Evolutionary conservation across 2,113 vertebrate genomes (phyloP).

Genomic region (Psilopogon haemacephalus): DNA sequence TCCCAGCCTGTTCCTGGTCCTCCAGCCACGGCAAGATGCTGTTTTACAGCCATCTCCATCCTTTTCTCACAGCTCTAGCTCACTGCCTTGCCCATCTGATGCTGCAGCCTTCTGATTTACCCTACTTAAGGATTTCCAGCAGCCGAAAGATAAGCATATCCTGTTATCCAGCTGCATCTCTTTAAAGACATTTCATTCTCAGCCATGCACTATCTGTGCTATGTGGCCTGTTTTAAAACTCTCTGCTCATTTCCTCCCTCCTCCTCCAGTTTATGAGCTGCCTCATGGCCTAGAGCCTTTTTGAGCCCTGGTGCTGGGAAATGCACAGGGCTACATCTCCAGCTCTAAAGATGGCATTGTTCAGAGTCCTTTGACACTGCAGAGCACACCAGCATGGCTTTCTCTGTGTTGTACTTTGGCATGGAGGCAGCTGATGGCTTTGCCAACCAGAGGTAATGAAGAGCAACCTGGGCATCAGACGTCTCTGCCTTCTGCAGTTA

Average conservation of each 20-base stretch:
- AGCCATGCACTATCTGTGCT: neutral
- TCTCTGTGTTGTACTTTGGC: neutral
- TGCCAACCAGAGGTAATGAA: neutral
- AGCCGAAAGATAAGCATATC: neutral
- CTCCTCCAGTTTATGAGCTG: neutral
- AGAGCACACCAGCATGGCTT: neutral
- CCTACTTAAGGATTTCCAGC: neutral
- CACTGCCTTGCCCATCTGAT: neutral
- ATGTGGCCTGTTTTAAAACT: neutral
- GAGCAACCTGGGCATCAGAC: neutral
- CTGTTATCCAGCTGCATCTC: neutral
- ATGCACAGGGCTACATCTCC: neutral
- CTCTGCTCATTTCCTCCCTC: neutral
- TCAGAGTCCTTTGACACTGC: neutral
- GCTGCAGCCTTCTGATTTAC: neutral
- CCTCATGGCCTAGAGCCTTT: neutral
- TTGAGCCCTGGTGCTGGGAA: neutral
- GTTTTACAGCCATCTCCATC: neutral
- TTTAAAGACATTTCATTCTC: neutral
- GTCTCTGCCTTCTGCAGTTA: accelerated
- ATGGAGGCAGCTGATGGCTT: accelerated
- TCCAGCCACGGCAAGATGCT: neutral
- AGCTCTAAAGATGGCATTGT: accelerated
- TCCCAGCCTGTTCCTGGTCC: neutral
- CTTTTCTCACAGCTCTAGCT: neutral